A percentile compares a stretch with the other conserved stretches of the same genome.
phyloP scores from a whole-genome alignment of 2,888 invertebrate species.

The Athalia circularis region DNA sequence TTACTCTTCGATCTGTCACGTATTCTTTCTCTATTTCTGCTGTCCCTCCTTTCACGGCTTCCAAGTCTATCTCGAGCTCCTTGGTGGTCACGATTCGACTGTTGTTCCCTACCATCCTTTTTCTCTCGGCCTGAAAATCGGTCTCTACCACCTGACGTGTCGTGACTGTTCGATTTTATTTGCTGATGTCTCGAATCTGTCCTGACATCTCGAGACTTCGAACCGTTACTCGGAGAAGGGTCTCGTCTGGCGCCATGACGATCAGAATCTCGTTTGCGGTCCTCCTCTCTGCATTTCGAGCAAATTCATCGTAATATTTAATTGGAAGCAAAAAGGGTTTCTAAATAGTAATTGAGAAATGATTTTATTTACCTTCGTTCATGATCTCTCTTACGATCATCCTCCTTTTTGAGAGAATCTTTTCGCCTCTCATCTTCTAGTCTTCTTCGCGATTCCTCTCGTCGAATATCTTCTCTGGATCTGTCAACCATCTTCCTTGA shows the following conservation, averaged over 20 bases:
- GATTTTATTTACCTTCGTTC: conserved; percentile 67
- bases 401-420: conserved; percentile 70
- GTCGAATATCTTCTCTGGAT: conserved; percentile 74
- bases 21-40: conserved; percentile 65
- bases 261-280: conserved; percentile 62
- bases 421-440: conserved; percentile 70
- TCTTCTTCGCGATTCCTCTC: conserved; percentile 68
- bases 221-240: conserved; percentile 58
- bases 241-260: conserved; percentile 57
- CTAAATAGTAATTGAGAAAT: background rate
- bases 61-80: conserved; percentile 71
- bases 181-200: conserved; percentile 52
- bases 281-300: conserved; percentile 60
- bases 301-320: conserved; percentile 15
- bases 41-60: conserved; percentile 68
- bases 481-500: conserved; percentile 70
- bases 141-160: conserved; percentile 54
- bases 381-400: conserved; percentile 70
- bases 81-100: conserved; percentile 54
- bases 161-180: conserved; percentile 51
- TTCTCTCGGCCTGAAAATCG: conserved; percentile 50
- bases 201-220: conserved; percentile 56
- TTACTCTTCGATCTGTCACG: conserved; percentile 67
- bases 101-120: conserved; percentile 66
- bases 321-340: background rate